A percentile compares a stretch with the other conserved stretches of the same genome.
These are phyloP conservation scores for Psittacula cyanocephala DNA, from an alignment of 2,113 vertebrate genomes.

Conservation along the genomic window DNA sequence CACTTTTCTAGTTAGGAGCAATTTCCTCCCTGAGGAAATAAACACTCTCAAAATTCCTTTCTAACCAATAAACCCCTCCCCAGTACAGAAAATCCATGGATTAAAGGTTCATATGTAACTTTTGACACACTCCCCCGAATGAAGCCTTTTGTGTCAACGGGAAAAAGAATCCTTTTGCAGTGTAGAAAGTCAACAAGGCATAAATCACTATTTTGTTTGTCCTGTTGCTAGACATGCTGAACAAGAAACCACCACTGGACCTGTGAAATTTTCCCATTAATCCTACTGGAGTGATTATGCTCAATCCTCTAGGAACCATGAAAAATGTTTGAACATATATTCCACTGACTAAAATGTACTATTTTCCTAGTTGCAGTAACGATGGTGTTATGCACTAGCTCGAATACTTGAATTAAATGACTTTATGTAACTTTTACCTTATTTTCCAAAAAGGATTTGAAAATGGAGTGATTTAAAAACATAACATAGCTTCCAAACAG, in stretches of 20 bases:
- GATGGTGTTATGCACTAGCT: background rate
- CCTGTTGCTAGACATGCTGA: conserved; percentile 31
- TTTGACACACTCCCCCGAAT: background rate
- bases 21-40: background rate
- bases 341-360: background rate
- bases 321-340: background rate
- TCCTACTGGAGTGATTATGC: background rate
- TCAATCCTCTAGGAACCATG: background rate
- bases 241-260: conserved; percentile 8
- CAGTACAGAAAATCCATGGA: conserved; percentile 1
- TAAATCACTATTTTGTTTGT: conserved; percentile 54
- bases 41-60: background rate
- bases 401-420: background rate
- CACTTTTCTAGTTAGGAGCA: background rate
- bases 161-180: conserved; percentile 35
- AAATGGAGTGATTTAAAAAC: background rate
- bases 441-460: background rate
- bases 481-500: background rate
- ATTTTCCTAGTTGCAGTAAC: background rate
- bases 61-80: background rate
- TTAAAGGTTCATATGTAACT: conserved; percentile 43
- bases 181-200: conserved; percentile 52
- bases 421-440: accelerated
- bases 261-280: background rate
- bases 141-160: conserved; percentile 26